A percentile compares a stretch with the other conserved stretches of the same genome.
phyloP scores from a whole-genome alignment of 2,888 invertebrate species.

The Acronicta alni region DNA sequence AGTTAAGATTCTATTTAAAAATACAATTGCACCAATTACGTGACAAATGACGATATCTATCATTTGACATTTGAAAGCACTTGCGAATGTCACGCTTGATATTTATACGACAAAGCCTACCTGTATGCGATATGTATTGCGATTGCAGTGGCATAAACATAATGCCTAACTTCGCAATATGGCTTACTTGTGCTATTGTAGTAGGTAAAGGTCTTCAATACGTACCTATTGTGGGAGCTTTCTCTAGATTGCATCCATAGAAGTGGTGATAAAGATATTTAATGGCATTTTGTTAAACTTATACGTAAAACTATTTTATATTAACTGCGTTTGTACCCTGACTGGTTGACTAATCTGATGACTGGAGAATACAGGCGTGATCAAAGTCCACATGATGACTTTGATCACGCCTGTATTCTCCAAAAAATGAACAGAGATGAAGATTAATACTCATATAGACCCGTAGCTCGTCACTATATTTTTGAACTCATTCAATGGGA shows the following conservation, averaged over 20 bases:
- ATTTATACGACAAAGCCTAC: conserved; percentile 6
- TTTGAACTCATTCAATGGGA: too few relatives aligned
- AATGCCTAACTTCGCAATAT: conserved; percentile 26
- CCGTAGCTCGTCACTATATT: too few relatives aligned
- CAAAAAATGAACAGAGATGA: too few relatives aligned
- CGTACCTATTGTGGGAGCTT: conserved; percentile 10
- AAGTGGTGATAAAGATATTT: background rate
- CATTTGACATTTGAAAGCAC: conserved; percentile 45
- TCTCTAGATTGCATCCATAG: conserved; percentile 4
- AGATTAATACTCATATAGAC: too few relatives aligned
- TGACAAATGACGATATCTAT: conserved; percentile 26
- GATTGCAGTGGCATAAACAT: conserved; percentile 20
- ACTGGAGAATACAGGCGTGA: too few relatives aligned
- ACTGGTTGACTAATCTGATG: too few relatives aligned
- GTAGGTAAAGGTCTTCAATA: conserved; percentile 19
- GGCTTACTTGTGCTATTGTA: conserved; percentile 5
- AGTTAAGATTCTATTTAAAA: conserved; percentile 25
- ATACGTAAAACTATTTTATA: too few relatives aligned
- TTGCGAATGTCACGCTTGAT: conserved; percentile 40
- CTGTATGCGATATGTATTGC: conserved; percentile 12
- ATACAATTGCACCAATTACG: conserved; percentile 30
- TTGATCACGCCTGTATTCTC: too few relatives aligned
- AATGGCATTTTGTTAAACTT: too few relatives aligned
- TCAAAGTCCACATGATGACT: too few relatives aligned
- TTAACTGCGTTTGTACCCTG: too few relatives aligned